Base-by-base conservation (phyloP, 1,140 invertebrate species). In the Asbolus verrucosus region DNA sequence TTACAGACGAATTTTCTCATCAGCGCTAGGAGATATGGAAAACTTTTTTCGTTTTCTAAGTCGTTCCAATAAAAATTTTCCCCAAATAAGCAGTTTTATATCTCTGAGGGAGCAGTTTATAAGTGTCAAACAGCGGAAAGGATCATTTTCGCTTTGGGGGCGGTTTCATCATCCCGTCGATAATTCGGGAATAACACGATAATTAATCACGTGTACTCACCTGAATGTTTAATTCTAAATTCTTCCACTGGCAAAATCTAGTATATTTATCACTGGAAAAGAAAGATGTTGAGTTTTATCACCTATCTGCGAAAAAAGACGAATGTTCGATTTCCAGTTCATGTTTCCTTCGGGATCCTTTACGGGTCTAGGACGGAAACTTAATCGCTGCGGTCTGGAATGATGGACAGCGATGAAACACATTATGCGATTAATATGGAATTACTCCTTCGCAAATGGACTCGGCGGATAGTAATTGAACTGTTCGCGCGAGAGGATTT, bases 241-340 rank as follows among this genome's bases (percentile, higher is more conserved):
- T 99, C 87, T 99, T 99, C 98, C 98, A 99, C 86, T 99, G 98
- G 84, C 97, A 99, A 88, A 98, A 99, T 78, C 98, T 90, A 77
- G 97, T 99, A 85, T 98, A 99, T 87, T 99, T 99, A 78, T 99
- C 97, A 87, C 97, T 98, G 85, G 66, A 91, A 91, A 60, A 80
- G 79, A 81, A 79, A 75, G 79, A 75, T 69, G 18, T 16, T 9
- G 0, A 8, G 41, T 46, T 46, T 46, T 18, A 6, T 46, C 16
- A 38, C n/a, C 6, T n/a, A n/a, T 15, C 6, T 43, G 18, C 6
- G 18, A 46, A 46, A 46, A 18, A 46, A 46, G 18, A 46, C 8
- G 18, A 46, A 14, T 16, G 14, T 46, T 46, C 41, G 41, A 41
- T 41, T 5, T 15, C 38, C 14, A 41, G 38, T 8, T 2, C 4